A percentile compares a stretch with the other conserved stretches of the same genome.
Conservation (phyloP, 2,113 vertebrate species). For the Nerophis ophidion region DNA sequence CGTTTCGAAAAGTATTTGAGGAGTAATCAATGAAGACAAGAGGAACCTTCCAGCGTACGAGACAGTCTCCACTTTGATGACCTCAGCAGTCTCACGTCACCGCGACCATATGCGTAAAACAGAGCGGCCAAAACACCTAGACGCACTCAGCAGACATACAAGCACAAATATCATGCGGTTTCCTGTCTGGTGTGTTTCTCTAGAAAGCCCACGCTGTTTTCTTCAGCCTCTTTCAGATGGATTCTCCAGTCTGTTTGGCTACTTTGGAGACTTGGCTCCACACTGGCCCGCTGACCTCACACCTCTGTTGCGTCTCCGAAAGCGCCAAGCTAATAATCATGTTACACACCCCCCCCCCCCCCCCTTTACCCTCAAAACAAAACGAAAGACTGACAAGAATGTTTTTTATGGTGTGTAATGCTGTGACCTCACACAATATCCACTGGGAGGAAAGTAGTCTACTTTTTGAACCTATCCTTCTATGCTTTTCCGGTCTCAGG, state of each 20-base stretch:
- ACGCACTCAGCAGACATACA: slow-evolving; percentile 51
- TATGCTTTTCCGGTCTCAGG: not conserved
- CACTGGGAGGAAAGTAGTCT: not conserved
- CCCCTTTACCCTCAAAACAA: not conserved
- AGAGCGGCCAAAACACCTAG: slow-evolving; percentile 58
- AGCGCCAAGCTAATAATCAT: slow-evolving; percentile 4
- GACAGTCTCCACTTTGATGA: slow-evolving; percentile 54
- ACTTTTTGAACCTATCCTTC: not conserved
- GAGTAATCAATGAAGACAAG: slow-evolving; percentile 37
- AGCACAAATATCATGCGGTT: slow-evolving; percentile 63
- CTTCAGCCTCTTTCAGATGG: slow-evolving; percentile 52
- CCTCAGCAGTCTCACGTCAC: slow-evolving; percentile 55
- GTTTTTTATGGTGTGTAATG: not conserved
- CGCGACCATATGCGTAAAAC: slow-evolving; percentile 53
- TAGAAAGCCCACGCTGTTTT: slow-evolving; percentile 56
- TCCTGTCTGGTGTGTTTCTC: slow-evolving; percentile 65
- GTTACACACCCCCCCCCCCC: no score
- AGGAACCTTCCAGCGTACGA: slow-evolving; percentile 34
- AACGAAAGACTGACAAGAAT: not conserved
- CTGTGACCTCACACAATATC: not conserved
- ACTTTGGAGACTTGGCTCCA: slow-evolving; percentile 37
- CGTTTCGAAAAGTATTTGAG: slow-evolving; percentile 14
- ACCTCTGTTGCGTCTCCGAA: slow-evolving; percentile 34
- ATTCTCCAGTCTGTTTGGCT: slow-evolving; percentile 64
- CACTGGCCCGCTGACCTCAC: slow-evolving; percentile 62